phyloP scores from a whole-genome alignment of 2,888 invertebrate species.

The Trachelus stipa region DNA sequence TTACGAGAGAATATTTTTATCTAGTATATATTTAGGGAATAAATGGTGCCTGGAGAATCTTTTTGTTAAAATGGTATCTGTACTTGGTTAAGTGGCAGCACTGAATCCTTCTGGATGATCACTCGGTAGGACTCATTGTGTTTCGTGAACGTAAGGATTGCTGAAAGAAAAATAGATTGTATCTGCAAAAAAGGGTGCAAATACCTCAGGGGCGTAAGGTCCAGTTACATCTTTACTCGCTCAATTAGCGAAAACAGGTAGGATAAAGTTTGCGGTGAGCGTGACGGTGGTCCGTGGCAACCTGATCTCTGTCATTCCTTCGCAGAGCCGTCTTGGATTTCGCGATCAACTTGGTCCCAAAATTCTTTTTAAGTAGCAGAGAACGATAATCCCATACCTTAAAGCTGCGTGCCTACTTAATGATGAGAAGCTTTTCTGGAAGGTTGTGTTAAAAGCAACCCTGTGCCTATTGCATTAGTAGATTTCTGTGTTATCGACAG shows the following conservation, averaged over 20 bases:
- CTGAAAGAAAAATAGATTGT: slow-evolving; percentile 52
- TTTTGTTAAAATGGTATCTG: neutral
- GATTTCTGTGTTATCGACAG: neutral
- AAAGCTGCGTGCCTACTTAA: slow-evolving; percentile 33
- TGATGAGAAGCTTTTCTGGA: neutral
- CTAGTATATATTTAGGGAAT: neutral
- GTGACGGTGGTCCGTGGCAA: slow-evolving; percentile 63
- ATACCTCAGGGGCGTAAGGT: slow-evolving; percentile 63
- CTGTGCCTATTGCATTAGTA: neutral
- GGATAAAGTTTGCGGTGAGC: slow-evolving; percentile 62
- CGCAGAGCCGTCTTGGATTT: slow-evolving; percentile 58
- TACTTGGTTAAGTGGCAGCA: neutral
- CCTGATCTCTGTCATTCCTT: slow-evolving; percentile 63
- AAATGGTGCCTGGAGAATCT: neutral
- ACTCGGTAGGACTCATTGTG: neutral
- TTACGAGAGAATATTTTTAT: neutral
- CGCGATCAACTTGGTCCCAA: slow-evolving; percentile 50
- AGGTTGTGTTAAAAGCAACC: neutral
- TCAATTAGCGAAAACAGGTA: slow-evolving; percentile 67
- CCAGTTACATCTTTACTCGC: slow-evolving; percentile 67
- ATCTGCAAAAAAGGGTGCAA: slow-evolving; percentile 59
- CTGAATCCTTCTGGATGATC: neutral
- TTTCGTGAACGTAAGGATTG: neutral
- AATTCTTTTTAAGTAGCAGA: slow-evolving; percentile 58
- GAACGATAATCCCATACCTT: slow-evolving; percentile 55